Conservation (phyloP, 1,140 invertebrate species). For the Gonatopus flavifemur region DNA sequence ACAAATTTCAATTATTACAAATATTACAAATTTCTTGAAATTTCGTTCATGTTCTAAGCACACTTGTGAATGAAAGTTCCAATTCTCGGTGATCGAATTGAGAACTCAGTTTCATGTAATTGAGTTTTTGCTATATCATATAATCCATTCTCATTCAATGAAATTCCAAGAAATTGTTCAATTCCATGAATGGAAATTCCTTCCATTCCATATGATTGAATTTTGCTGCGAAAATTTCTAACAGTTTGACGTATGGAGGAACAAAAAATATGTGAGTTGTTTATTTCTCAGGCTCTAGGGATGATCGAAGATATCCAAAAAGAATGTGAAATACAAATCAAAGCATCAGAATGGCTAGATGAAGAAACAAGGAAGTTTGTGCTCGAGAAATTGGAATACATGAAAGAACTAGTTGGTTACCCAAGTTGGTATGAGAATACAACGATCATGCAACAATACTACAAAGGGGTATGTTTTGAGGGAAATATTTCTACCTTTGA, state of each 20-base stretch:
- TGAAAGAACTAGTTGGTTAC: slow-evolving; percentile 21
- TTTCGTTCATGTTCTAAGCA: too few relatives aligned
- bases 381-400: slow-evolving; percentile 19
- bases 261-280: neutral
- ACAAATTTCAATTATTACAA: too few relatives aligned
- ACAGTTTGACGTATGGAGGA: neutral
- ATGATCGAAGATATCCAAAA: slow-evolving; percentile 33
- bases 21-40: too few relatives aligned
- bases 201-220: too few relatives aligned
- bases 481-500: neutral
- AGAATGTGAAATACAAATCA: slow-evolving; percentile 20
- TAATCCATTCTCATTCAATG: too few relatives aligned
- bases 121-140: too few relatives aligned
- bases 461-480: slow-evolving; percentile 17
- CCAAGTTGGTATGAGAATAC: slow-evolving; percentile 21
- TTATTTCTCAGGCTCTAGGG: slow-evolving; percentile 18
- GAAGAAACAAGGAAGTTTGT: slow-evolving; percentile 17
- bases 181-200: too few relatives aligned
- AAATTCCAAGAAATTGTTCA: too few relatives aligned
- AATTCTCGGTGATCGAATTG: too few relatives aligned
- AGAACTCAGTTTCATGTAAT: too few relatives aligned
- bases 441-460: slow-evolving; percentile 15
- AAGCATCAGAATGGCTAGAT: slow-evolving; percentile 21
- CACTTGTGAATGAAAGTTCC: too few relatives aligned
- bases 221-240: too few relatives aligned